phyloP scores from a whole-genome alignment of 2,888 invertebrate genomes.

The Synanthedon andrenaeformis region DNA sequence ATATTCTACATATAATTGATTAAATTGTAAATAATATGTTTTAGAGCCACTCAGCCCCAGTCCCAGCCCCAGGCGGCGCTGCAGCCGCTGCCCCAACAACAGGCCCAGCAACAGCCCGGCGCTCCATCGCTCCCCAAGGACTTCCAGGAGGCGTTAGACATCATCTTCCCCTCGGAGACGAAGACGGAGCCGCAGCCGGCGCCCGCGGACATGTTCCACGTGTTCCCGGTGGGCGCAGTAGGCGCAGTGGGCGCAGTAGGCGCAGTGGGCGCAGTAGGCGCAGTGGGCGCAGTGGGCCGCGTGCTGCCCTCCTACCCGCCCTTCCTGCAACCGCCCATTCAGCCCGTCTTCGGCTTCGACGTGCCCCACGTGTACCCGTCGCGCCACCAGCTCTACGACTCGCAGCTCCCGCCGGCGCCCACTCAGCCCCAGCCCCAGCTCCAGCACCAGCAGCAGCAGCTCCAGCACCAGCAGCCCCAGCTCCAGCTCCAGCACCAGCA shows the following conservation, averaged over 20 bases:
- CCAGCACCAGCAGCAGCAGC: constrained; percentile 6
- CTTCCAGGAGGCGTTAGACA: constrained; percentile 75
- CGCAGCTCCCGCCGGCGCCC: constrained; percentile 44
- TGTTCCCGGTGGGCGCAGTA: constrained; percentile 11
- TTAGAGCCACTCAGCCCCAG: not conserved
- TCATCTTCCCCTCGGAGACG: constrained; percentile 70
- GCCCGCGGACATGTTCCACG: constrained; percentile 18
- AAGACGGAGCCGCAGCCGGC: constrained; percentile 19
- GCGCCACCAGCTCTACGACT: constrained; percentile 47
- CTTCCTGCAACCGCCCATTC: constrained; percentile 22
- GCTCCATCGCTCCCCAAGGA: constrained; percentile 67
- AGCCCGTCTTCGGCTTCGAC: constrained; percentile 28
- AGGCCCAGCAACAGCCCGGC: constrained; percentile 12
- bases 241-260: constrained; percentile 14
- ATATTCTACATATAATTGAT: no score
- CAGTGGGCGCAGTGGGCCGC: constrained; percentile 14
- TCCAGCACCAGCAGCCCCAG: constrained; percentile 3
- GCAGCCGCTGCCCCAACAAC: not conserved
- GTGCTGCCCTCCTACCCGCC: constrained; percentile 25
- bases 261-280: constrained; percentile 15
- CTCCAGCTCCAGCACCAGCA: constrained; percentile 12
- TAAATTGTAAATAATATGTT: no score
- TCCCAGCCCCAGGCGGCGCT: not conserved
- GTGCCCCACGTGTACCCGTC: constrained; percentile 33
- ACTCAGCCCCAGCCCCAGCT: constrained; percentile 14